Percentiles rank a stretch among this genome's conserved stretches.
Evolutionary conservation across 2,113 vertebrate species (phyloP).

Genomic region (Trichechus manatus): DNA sequence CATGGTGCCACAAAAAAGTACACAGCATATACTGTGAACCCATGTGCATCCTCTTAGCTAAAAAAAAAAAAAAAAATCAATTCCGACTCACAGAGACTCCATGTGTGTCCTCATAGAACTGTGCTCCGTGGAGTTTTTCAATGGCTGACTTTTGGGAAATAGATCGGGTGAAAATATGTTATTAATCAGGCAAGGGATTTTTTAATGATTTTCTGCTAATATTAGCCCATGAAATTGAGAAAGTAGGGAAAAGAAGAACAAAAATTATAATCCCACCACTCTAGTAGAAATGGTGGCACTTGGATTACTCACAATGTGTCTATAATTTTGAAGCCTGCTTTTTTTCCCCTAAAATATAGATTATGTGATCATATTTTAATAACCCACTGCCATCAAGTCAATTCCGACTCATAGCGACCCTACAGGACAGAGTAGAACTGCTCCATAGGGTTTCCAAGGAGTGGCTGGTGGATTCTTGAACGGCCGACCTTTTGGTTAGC

Average conservation of each 20-base stretch:
- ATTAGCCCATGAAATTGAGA: not conserved
- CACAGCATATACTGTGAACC: fast-evolving
- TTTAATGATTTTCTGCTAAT: not conserved
- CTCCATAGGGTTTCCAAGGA: too few species aligned
- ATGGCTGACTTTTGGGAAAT: not conserved
- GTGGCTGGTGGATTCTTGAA: too few species aligned
- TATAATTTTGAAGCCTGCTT: not conserved
- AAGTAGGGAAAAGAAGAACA: not conserved
- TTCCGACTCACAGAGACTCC: too few species aligned
- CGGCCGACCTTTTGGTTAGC: too few species aligned
- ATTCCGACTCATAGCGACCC: too few species aligned
- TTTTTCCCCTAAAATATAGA: fast-evolving
- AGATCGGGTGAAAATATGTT: not conserved
- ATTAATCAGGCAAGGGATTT: not conserved
- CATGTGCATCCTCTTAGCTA: fast-evolving
- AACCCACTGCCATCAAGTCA: too few species aligned
- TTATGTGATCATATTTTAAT: too few species aligned
- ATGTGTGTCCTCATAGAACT: too few species aligned
- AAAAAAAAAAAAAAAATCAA: not conserved
- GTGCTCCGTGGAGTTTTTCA: not conserved
- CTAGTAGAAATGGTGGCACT: not conserved
- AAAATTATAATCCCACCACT: not conserved
- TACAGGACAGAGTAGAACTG: too few species aligned
- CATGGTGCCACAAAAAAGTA: too few species aligned
- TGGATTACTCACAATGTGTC: not conserved